Evolutionary conservation across 2,113 vertebrate genomes (phyloP), one percentile per base, ranked within the genome.

Genomic region (Greenwoodochromis staneri): DNA sequence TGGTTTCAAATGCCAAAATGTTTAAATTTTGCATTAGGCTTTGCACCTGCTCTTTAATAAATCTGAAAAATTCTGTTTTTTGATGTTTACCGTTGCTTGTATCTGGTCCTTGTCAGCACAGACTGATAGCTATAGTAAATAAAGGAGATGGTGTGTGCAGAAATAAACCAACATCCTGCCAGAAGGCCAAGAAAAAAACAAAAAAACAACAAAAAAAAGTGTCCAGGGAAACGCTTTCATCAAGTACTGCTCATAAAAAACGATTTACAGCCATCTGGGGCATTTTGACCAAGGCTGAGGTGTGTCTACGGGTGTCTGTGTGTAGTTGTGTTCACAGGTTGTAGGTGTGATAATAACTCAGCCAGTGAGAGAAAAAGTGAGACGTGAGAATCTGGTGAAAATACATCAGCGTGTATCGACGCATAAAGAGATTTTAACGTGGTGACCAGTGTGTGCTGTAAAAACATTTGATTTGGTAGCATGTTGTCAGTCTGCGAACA

Each of bases 161-260:
- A 94, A 93, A 95, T 94, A 95, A 95, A 95, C 92, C 93, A 94
- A 96, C 94, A 95, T 88, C 86, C 84, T 93, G 95, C 95, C 92
- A 93, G 88, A 88, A 87, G 93, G 90, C 85, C 86, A 91, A 92
- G 93, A 93, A 93, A 91, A 91, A 29, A 34, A 42, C 85, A 92
- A 92, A 93, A 93, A 93, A 93, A 91, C 16, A 63, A 91, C 19
- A 34, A 29, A 59, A 76, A 84, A 69, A 17, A 91, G 92, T 94
- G 94, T 96, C 95, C 94, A 91, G 94, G 95, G 95, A 95, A 95
- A 96, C 89, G 78, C 94, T 96, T 96, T 95, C 95, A 96, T 96
- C 95, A 95, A 94, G 87, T 93, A 93, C 63, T 82, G 94, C 94
- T 96, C 96, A 95, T 96, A 96, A 96, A 95, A 92, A 88, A 90